phyloP scores from a whole-genome alignment of 2,113 vertebrate species.

The Pipa parva region DNA sequence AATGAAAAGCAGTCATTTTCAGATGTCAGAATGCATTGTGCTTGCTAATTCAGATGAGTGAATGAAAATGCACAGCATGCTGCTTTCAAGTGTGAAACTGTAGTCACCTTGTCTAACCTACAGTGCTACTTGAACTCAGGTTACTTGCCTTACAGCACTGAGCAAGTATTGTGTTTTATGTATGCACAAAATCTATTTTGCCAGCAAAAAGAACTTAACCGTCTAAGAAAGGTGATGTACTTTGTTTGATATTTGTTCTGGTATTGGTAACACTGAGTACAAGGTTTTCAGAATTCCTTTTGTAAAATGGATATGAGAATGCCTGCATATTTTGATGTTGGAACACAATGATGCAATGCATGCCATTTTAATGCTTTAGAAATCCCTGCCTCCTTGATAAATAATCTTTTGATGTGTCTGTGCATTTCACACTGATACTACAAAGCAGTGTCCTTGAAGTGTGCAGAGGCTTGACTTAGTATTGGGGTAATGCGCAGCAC shows the following conservation, averaged over 20 bases:
- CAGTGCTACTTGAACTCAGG: no score
- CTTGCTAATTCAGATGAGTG: conserved; percentile 22
- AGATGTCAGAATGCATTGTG: conserved; percentile 44
- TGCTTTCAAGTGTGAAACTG: no score
- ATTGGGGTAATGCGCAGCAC: neutral
- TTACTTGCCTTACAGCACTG: no score
- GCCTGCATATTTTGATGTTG: neutral
- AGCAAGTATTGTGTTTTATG: no score
- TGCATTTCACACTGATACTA: conserved; percentile 8
- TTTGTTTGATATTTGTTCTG: conserved; percentile 12
- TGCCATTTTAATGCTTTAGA: conserved; percentile 12
- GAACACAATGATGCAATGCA: neutral
- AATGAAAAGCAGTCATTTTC: conserved; percentile 47
- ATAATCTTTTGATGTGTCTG: neutral
- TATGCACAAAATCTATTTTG: no score
- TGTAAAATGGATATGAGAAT: neutral
- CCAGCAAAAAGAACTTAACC: no score
- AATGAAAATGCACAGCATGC: conserved; percentile 28
- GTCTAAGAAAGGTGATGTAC: conserved; percentile 1
- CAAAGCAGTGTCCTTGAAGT: conserved; percentile 20
- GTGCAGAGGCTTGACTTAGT: neutral
- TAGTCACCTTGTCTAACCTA: no score
- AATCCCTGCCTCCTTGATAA: conserved; percentile 7
- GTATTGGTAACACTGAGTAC: neutral
- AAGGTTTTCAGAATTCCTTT: conserved; percentile 9